phyloP scores from a whole-genome alignment of 2,888 invertebrate species.

The Drosophila prolongata region DNA sequence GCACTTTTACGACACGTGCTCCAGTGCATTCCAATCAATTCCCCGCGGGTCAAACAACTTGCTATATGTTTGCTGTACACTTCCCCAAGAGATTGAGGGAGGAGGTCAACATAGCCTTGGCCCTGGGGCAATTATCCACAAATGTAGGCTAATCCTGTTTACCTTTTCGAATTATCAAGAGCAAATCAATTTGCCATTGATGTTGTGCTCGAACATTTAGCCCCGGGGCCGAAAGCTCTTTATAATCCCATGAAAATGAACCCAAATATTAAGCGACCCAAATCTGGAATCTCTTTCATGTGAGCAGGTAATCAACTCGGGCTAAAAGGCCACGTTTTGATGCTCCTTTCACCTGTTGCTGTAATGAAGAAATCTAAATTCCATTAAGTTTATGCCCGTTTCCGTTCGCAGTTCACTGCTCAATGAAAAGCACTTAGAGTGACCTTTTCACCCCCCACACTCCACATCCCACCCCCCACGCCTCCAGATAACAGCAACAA shows the following conservation, averaged over 20 bases:
- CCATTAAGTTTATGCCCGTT: constrained; percentile 42
- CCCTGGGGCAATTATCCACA: constrained; percentile 36
- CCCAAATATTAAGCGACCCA: constrained; percentile 47
- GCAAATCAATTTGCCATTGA: constrained; percentile 56
- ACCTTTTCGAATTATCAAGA: constrained; percentile 49
- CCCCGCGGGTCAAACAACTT: constrained; percentile 16
- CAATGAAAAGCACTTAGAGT: constrained; percentile 46
- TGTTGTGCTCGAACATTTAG: constrained; percentile 32
- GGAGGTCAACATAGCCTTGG: background rate
- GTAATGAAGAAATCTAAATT: constrained; percentile 57
- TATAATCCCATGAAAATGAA: constrained; percentile 49
- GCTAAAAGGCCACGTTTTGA: constrained; percentile 17
- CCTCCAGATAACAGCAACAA: constrained; percentile 21
- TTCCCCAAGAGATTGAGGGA: background rate
- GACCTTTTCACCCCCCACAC: constrained; percentile 35
- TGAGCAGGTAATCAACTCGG: constrained; percentile 39
- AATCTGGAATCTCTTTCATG: constrained; percentile 51
- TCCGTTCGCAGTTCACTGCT: constrained; percentile 35
- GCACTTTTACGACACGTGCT: constrained; percentile 33
- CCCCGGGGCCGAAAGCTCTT: constrained; percentile 17
- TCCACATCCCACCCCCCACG: background rate
- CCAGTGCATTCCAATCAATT: constrained; percentile 39
- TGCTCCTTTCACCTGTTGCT: constrained; percentile 47
- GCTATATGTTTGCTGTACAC: background rate
- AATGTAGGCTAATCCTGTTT: constrained; percentile 39